Evolutionary conservation across 2,888 invertebrate genomes (phyloP), one percentile per base, ranked within the genome.

Genomic region (Harpagoxenus sublaevis): DNA sequence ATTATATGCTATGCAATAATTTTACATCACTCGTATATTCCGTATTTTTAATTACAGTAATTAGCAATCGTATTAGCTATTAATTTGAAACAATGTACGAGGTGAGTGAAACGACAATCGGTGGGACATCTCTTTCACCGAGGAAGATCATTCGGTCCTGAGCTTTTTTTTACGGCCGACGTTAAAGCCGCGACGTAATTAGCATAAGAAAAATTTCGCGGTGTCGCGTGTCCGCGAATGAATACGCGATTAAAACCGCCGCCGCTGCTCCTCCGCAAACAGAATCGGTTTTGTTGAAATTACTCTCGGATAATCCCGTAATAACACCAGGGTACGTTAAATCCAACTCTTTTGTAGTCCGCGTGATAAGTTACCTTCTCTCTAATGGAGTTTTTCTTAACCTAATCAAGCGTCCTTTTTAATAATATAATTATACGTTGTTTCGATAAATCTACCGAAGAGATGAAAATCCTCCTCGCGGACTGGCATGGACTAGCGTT

Each of bases 241-340:
- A 78, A 78, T 66, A 66, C 28, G 48, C 75, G 77, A 77, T 70
- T 78, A 70, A 78, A 78, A 78, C 42, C 55, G 55, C 42, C 55
- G 45, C 18, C 42, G 39, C 12, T 10, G 8, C 48, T 39, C 15
- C 6, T 39, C 23, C 35, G 23, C 65, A 77, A 77, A 66, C 66
- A 65, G 48, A 57, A 78, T 70, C 55, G 78, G 78, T 78, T 78
- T 78, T 78, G 78, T 78, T 57, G 55, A 78, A 78, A 78, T 78
- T 78, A 78, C 78, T 70, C 55, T 3, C 78, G 78, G 53, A 42
- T 78, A 78, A 78, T 78, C 55, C 78, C 42, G n/a, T 57, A 78
- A 70, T 78, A 78, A 70, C 70, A 70, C 70, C 78, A 3, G 42
- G 31, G 42, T 53, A 70, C 70, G 55, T 78, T 78, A 70, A 70